A percentile compares a stretch with the other conserved stretches of the same genome.
These are phyloP conservation scores for Prochilodus magdalenae DNA, from an alignment of 2,113 vertebrate genomes.

Conservation along the genomic window DNA sequence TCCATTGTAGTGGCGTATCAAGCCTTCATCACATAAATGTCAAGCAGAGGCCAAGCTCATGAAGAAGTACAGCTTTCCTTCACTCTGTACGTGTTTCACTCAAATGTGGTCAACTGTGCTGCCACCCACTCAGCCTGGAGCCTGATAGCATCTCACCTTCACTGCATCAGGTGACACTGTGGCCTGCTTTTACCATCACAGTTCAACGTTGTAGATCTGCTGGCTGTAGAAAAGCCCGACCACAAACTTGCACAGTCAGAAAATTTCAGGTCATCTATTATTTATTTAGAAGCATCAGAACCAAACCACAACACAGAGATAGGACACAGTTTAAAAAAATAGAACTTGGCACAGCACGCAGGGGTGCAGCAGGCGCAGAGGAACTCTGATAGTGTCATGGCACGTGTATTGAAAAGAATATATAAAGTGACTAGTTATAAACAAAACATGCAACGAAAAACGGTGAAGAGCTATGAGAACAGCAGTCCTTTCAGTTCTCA, in stretches of 20 bases:
- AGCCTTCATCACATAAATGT: too few relatives aligned
- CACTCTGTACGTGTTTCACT: neutral
- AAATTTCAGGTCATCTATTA: neutral
- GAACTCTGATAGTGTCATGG: neutral
- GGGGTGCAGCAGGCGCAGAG: neutral
- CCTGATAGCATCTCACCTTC: neutral
- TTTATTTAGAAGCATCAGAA: neutral
- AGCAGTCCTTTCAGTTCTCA: slow-evolving; percentile 50
- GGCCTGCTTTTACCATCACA: neutral
- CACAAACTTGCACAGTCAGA: neutral
- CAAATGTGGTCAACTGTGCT: neutral
- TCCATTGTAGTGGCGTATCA: too few relatives aligned
- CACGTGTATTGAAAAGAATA: neutral
- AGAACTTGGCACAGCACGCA: neutral
- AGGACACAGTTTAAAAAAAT: neutral
- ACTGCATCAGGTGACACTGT: neutral
- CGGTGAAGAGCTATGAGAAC: neutral
- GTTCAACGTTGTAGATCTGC: neutral
- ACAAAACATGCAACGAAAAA: slow-evolving; percentile 13
- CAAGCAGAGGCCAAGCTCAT: neutral
- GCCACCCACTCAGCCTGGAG: neutral
- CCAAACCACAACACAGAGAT: neutral
- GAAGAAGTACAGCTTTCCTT: neutral
- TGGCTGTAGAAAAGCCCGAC: neutral
- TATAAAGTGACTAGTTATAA: slow-evolving; percentile 15